Conservation (phyloP, 2,113 vertebrate species). For the Cebidichthys violaceus region DNA sequence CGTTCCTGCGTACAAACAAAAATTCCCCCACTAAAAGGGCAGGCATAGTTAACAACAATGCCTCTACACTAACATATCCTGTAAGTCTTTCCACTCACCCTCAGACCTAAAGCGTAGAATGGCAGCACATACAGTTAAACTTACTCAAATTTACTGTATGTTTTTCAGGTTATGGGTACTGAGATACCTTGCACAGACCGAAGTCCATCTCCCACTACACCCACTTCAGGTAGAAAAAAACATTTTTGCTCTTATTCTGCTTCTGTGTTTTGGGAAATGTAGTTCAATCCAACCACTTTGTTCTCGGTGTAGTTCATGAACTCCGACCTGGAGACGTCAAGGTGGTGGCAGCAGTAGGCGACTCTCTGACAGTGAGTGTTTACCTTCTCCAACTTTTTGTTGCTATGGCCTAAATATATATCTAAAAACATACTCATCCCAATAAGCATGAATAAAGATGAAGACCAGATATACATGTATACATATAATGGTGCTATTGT, state of each 20-base stretch:
- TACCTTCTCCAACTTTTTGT: not conserved
- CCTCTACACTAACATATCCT: constrained; percentile 20
- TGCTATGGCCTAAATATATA: not conserved
- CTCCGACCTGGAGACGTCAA: constrained; percentile 91
- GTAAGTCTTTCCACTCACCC: constrained; percentile 55
- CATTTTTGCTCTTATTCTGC: not conserved
- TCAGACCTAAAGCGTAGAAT: not conserved
- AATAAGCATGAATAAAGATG: not conserved
- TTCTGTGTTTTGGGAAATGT: not conserved
- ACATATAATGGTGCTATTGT: not conserved
- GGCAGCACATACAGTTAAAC: not conserved
- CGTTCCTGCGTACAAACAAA: constrained; percentile 77
- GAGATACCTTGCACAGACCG: constrained; percentile 83
- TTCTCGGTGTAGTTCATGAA: constrained; percentile 86
- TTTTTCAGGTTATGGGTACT: constrained; percentile 86
- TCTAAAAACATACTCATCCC: not conserved
- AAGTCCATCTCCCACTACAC: constrained; percentile 80
- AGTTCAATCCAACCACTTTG: not conserved
- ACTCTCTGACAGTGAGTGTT: constrained; percentile 91
- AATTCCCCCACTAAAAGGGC: constrained; percentile 57
- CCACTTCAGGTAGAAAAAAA: constrained; percentile 86
- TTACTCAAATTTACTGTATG: not conserved
- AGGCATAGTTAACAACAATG: not conserved
- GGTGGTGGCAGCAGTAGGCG: constrained; percentile 92
- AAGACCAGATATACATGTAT: not conserved